phyloP scores from a whole-genome alignment of 2,888 invertebrate species.

The Hirudinaria manillensis region DNA sequence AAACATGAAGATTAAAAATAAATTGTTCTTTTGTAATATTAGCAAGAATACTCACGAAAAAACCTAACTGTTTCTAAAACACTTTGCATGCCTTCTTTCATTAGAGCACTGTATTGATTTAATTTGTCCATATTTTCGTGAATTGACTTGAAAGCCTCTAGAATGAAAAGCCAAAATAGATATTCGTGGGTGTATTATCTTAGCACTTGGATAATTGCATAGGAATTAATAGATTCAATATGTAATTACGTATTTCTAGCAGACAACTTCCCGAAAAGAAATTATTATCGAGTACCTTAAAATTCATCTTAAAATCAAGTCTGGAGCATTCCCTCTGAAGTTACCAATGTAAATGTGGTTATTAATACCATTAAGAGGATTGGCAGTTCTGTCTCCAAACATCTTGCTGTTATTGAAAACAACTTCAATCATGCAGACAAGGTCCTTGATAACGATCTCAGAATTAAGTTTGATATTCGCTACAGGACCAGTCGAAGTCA shows the following conservation, averaged over 20 bases:
- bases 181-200: too few relatives aligned
- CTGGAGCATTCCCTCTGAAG: too few relatives aligned
- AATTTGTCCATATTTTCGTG: conserved; percentile 13
- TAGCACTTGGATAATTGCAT: too few relatives aligned
- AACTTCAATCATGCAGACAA: conserved; percentile 18
- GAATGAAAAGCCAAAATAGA: neutral
- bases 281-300: too few relatives aligned
- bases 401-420: conserved; percentile 2
- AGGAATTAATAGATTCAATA: too few relatives aligned
- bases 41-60: neutral
- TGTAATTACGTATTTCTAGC: too few relatives aligned
- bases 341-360: too few relatives aligned
- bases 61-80: neutral
- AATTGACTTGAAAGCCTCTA: conserved; percentile 10
- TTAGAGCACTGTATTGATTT: neutral
- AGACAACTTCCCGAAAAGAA: too few relatives aligned
- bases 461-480: conserved; percentile 12
- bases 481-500: conserved; percentile 9
- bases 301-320: too few relatives aligned
- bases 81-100: neutral
- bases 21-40: neutral
- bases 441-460: conserved; percentile 8
- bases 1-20: neutral
- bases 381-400: conserved; percentile 24
- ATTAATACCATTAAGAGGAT: conserved; percentile 2